Evolutionary conservation across 2,797 vertebrate genomes (phyloP), one percentile per base, ranked within the genome.

Genomic region (Labroides dimidiatus): DNA sequence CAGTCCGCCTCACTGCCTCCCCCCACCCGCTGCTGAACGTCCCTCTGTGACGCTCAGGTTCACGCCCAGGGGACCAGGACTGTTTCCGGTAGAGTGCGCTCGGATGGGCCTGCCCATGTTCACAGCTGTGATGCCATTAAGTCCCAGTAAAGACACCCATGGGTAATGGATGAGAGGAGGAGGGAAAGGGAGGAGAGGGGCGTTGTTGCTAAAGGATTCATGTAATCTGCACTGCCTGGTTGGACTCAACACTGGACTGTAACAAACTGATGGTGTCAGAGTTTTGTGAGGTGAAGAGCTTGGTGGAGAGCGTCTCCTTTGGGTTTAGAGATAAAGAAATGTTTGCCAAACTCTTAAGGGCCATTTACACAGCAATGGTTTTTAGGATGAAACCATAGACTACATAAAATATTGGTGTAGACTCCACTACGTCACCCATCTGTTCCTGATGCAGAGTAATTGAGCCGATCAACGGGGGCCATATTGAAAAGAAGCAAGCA

Each of bases 41-140:
- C 84, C 58, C 67, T 52, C 67, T 73, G 55, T 57, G 75, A 76
- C 75, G 67, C 78, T 7, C 41, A 44, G 79, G 72, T 77, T 62
- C 69, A 69, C 4, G 58, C 80, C 71, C 75, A 3, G 2, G 85
- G 70, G 84, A 52, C 50, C 17, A 0, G 19, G 73, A 72, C 56
- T 71, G 74, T 87, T 90, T 91, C 80, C 79, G 58, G 71, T 64
- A 76, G 72, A 86, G 77, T 89, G 75, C 86, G 69, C 87, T 88
- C 72, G 64, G 60, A 73, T 79, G 79, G 75, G 82, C 65, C 70
- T 23, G 51, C 57, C 64, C 78, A 16, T 64, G 66, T 79, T 81
- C 81, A 78, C 89, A 92, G 90, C 89, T 91, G 90, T 76, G 87
- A 81, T 41, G 61, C 85, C 73, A 86, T 88, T 84, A 85, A 82